phyloP scores from a whole-genome alignment of 2,113 vertebrate species.

The Phyllostomus hastatus region DNA sequence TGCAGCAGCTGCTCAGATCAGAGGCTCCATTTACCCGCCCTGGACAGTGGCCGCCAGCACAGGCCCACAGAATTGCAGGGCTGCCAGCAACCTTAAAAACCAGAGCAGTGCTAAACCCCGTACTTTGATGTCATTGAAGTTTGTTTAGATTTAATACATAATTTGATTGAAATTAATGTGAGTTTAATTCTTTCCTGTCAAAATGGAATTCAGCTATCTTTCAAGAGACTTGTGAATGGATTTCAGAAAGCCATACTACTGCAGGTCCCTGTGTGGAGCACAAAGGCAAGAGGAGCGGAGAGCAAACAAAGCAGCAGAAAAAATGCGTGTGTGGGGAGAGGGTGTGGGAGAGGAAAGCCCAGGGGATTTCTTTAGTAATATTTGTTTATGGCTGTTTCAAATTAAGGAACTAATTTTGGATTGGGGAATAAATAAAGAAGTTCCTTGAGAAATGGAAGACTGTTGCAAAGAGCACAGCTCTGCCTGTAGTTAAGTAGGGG shows the following conservation, averaged over 20 bases:
- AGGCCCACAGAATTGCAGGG: not conserved
- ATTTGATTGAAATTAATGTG: slow-evolving; percentile 8
- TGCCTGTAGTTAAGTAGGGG: not conserved
- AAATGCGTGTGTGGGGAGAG: slow-evolving; percentile 17
- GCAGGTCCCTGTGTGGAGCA: not conserved
- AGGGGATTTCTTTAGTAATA: slow-evolving; percentile 37
- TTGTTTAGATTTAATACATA: not conserved
- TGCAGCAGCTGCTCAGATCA: not conserved
- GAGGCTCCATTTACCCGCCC: not conserved
- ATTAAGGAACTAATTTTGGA: slow-evolving; percentile 68
- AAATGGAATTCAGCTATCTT: slow-evolving; percentile 40
- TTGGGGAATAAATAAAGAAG: slow-evolving; percentile 51
- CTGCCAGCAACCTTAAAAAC: not conserved
- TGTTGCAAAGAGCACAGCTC: not conserved
- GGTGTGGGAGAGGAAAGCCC: slow-evolving; percentile 52
- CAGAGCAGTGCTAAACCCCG: not conserved
- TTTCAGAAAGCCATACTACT: slow-evolving; percentile 30
- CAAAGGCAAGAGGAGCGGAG: not conserved
- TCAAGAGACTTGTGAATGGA: not conserved
- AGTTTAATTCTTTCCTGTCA: slow-evolving; percentile 36
- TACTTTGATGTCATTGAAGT: not conserved
- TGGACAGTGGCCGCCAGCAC: not conserved
- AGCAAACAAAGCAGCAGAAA: slow-evolving; percentile 41
- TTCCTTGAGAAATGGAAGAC: slow-evolving; percentile 57
- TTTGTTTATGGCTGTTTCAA: slow-evolving; percentile 70